These are phyloP conservation scores for Limosa lapponica DNA, from an alignment of 2,797 vertebrate genomes.

Conservation along the genomic window DNA sequence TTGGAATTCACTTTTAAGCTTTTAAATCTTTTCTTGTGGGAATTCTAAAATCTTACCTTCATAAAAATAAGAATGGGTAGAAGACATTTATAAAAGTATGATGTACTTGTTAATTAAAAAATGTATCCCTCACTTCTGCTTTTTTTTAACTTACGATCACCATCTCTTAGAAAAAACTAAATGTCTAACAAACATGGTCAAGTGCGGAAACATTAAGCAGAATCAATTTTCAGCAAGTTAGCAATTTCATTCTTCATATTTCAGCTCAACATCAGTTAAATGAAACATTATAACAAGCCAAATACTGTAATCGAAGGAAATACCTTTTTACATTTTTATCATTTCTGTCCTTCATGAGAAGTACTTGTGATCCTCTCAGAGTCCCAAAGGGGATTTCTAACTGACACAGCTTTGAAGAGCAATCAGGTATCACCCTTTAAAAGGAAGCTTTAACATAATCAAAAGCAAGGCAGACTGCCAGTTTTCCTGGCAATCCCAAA, in stretches of 20 bases:
- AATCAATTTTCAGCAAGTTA: neutral
- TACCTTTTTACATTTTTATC: neutral
- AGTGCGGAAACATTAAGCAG: neutral
- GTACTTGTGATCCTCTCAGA: neutral
- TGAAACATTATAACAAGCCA: neutral
- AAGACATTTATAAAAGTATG: neutral
- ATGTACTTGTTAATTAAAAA: neutral
- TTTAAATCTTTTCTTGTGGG: neutral
- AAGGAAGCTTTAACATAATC: neutral
- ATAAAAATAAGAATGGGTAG: neutral
- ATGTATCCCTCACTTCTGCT: rapidly evolving
- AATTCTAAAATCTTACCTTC: neutral
- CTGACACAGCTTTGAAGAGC: neutral
- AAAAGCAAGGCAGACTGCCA: neutral
- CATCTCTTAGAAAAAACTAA: neutral
- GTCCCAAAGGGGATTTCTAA: neutral
- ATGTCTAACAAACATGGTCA: neutral
- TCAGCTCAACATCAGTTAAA: neutral
- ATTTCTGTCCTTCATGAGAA: neutral
- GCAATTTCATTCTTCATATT: neutral
- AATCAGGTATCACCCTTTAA: neutral
- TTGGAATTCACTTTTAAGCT: neutral
- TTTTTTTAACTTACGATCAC: neutral
- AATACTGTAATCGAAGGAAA: neutral
- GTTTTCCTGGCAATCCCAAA: neutral